phyloP scores from a whole-genome alignment of 2,797 vertebrate species.

The Squalus acanthias region DNA sequence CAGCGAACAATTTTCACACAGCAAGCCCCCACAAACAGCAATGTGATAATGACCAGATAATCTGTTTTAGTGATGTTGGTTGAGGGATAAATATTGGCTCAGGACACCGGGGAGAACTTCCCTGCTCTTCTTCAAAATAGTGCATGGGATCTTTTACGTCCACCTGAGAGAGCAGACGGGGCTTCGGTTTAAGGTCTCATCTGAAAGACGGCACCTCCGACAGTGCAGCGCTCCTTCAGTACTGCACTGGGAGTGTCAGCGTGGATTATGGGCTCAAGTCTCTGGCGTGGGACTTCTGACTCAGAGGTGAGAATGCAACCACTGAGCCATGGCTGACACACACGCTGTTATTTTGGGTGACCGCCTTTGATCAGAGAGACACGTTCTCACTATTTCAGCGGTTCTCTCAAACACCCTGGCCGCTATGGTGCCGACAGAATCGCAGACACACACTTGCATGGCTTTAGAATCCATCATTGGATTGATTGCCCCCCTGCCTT shows the following conservation, averaged over 20 bases:
- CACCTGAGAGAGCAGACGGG: background rate
- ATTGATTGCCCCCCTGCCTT: background rate
- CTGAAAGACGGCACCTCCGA: background rate
- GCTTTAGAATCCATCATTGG: background rate
- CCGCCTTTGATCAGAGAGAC: background rate
- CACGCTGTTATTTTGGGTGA: background rate
- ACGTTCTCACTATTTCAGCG: background rate
- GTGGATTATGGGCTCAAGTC: background rate
- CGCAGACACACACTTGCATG: background rate
- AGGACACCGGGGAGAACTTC: no score
- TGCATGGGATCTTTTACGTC: background rate
- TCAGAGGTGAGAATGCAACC: background rate
- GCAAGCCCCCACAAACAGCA: background rate
- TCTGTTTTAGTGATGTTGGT: background rate
- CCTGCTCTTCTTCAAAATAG: background rate
- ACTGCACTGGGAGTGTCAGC: background rate
- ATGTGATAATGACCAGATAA: background rate
- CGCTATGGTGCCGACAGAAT: no score
- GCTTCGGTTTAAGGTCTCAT: background rate
- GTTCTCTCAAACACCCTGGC: background rate
- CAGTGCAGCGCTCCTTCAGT: background rate
- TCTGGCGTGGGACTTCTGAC: background rate
- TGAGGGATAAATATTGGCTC: background rate
- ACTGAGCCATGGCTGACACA: background rate
- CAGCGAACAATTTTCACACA: background rate